phyloP scores from a whole-genome alignment of 2,113 vertebrate species.

The Callipepla californica region DNA sequence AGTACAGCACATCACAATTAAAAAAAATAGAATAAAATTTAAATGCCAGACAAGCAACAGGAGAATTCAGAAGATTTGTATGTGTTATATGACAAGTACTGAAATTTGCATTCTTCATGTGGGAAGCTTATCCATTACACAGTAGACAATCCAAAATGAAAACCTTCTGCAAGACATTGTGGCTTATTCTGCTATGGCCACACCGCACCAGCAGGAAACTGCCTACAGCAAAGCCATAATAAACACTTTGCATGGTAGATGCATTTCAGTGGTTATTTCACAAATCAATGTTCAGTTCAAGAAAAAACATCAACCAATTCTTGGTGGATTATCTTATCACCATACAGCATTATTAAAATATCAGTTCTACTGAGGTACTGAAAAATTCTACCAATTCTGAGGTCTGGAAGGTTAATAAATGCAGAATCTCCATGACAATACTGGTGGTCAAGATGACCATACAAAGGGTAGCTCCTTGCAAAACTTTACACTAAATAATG shows the following conservation, averaged over 20 bases:
- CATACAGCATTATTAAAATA: neutral
- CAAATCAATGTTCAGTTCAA: neutral
- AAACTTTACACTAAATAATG: neutral
- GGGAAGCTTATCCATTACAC: neutral
- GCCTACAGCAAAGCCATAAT: neutral
- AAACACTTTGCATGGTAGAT: neutral
- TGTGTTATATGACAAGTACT: neutral
- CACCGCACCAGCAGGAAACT: neutral
- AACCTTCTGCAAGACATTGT: neutral
- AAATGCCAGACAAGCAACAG: neutral
- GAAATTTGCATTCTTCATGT: neutral
- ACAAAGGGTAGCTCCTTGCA: neutral
- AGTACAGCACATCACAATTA: neutral
- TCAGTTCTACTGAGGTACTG: neutral
- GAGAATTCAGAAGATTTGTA: neutral
- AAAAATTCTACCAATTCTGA: neutral
- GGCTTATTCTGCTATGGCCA: neutral
- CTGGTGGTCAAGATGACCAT: neutral
- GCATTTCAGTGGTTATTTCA: neutral
- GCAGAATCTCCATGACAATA: neutral
- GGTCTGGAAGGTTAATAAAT: neutral
- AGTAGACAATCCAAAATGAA: neutral
- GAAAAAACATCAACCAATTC: neutral
- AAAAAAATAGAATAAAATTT: neutral
- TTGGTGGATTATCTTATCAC: neutral